Percentiles rank a stretch among this genome's conserved stretches.
Conservation (phyloP, 1,140 invertebrate genomes). For the Zaprionus lachaisei region DNA sequence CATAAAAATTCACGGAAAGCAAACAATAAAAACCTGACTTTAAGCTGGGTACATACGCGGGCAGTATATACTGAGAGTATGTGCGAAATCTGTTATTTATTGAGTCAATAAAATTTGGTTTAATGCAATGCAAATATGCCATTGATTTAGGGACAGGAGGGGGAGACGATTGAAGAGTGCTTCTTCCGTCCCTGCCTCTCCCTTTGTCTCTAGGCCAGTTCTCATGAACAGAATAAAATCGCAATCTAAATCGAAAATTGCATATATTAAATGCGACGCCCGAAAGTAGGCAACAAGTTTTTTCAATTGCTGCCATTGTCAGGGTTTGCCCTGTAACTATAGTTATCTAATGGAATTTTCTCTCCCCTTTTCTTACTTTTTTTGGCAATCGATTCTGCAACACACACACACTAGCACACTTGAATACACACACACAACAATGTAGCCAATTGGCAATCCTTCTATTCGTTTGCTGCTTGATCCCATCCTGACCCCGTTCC, state of each 20-base stretch:
- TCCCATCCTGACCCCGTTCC: constrained; percentile 1
- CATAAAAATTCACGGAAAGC: constrained; percentile 56
- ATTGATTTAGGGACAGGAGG: constrained; percentile 43
- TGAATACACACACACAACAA: constrained; percentile 33
- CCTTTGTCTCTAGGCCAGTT: neutral
- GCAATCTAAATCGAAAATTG: constrained; percentile 11
- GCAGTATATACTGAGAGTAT: neutral
- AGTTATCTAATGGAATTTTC: constrained; percentile 24
- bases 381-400: constrained; percentile 41
- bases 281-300: constrained; percentile 68
- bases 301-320: constrained; percentile 35
- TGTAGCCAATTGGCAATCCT: constrained; percentile 44
- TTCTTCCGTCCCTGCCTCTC: neutral
- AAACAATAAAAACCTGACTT: constrained; percentile 29
- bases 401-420: constrained; percentile 29
- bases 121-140: constrained; percentile 68
- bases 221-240: constrained; percentile 39
- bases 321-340: constrained; percentile 9
- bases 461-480: constrained; percentile 17
- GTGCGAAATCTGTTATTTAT: constrained; percentile 75
- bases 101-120: constrained; percentile 71
- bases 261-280: constrained; percentile 16
- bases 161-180: neutral
- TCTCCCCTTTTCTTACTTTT: neutral
- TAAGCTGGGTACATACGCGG: neutral